Base-by-base conservation (phyloP, 2,113 vertebrate species). In the Saccopteryx bilineata region DNA sequence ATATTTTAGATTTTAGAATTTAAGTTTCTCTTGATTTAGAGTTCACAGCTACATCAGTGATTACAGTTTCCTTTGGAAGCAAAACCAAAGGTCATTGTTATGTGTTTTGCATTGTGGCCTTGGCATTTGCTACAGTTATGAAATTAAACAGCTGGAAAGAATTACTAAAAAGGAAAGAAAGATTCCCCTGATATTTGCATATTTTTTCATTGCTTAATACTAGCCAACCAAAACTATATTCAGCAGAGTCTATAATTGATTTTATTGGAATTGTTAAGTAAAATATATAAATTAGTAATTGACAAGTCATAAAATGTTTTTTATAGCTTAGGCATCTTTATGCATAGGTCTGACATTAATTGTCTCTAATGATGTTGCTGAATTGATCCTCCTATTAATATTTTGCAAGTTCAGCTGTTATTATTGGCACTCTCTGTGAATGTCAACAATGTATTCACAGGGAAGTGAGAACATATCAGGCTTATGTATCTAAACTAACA, bases 241-340 rank as follows among this genome's bases (percentile, higher is more conserved):
- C 26, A 91, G 11, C 50, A 88, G 46, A 87, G 76, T 14, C 0
- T 0, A 19, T 14, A 94, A 93, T 78, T 68, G 56, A 95, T 87
- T 95, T 96, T 80, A 83, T 90, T 92, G 26, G 71, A 97, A 90
- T 84, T 60, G n/a, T 72, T 80, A 94, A 72, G 26, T 96, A 92
- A 93, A 96, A 66, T 0, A 14, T 68, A 72, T 69, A 89, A 81
- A 86, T 75, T 83, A 91, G 31, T 90, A 76, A 92, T 81, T 90
- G 12, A 10, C 63, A 56, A 87, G 24, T 92, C 58, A 94, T 88
- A 94, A 87, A 96, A 63, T 91, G 1, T 80, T 78, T 96, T 26
- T 60, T 90, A 61, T 56, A 71, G 56, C 90, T 94, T 93, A 71
- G 0, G 14, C n/a, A 90, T 92, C 50, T 92, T 93, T 87, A 83